These are phyloP conservation scores for Scaptomyza flava DNA, from an alignment of 2,888 invertebrate species.

Conservation along the genomic window DNA sequence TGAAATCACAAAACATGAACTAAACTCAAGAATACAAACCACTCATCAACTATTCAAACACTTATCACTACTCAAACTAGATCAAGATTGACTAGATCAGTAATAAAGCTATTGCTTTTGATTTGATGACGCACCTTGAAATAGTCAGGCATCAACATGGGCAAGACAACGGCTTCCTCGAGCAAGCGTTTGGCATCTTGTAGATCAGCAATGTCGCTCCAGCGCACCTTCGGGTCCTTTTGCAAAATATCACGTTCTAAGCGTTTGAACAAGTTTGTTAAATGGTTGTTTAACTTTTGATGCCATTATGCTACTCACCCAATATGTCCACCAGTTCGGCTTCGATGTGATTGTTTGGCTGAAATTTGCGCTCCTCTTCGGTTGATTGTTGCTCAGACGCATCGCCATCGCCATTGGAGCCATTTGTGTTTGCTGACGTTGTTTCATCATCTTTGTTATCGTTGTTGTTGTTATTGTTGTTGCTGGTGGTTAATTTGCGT, in stretches of 20 bases:
- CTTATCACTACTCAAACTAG: not conserved
- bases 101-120: constrained; percentile 19
- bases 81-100: too few relatives aligned
- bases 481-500: constrained; percentile 59
- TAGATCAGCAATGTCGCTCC: constrained; percentile 97
- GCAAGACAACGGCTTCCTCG: constrained; percentile 98
- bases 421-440: constrained; percentile 84
- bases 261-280: constrained; percentile 37
- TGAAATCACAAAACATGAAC: not conserved
- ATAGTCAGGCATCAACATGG: constrained; percentile 99
- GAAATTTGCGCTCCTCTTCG: constrained; percentile 95
- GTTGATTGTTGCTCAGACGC: constrained; percentile 85
- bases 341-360: constrained; percentile 91
- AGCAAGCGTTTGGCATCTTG: constrained; percentile 94
- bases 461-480: constrained; percentile 47
- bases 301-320: constrained; percentile 84
- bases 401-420: constrained; percentile 83
- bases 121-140: constrained; percentile 89
- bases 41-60: too few relatives aligned
- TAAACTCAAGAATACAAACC: not conserved
- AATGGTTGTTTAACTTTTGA: not conserved
- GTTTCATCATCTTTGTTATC: constrained; percentile 86
- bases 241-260: constrained; percentile 98
- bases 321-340: constrained; percentile 96
- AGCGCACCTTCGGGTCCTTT: constrained; percentile 97